phyloP scores from a whole-genome alignment of 2,888 invertebrate species.

The Synergus laeviventris region DNA sequence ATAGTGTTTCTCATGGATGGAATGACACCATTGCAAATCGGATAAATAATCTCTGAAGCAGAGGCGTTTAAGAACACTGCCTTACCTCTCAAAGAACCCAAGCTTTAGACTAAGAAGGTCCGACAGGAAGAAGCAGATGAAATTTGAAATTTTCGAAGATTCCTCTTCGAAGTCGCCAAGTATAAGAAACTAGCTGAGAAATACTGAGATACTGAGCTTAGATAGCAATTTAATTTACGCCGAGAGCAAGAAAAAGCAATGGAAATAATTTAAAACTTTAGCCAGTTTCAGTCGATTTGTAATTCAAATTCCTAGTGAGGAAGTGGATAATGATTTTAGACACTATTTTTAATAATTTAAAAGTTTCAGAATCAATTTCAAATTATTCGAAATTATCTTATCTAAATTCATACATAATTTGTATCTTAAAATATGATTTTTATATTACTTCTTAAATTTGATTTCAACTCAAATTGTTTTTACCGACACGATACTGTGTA shows the following conservation, averaged over 20 bases:
- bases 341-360: too few species aligned
- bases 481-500: neutral
- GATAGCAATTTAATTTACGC: neutral
- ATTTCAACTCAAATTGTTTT: neutral
- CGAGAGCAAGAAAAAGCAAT: neutral
- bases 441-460: neutral
- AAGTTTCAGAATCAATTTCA: neutral
- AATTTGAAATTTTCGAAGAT: constrained; percentile 9
- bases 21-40: constrained; percentile 31
- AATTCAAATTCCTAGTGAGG: neutral
- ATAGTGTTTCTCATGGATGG: neutral
- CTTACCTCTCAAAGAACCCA: constrained; percentile 36
- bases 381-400: neutral
- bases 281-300: neutral
- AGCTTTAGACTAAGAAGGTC: constrained; percentile 37
- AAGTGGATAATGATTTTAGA: neutral
- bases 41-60: constrained; percentile 18
- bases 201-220: neutral
- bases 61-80: constrained; percentile 34
- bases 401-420: neutral
- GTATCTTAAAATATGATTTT: neutral
- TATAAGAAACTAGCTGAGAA: constrained; percentile 11
- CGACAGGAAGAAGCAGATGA: constrained; percentile 35
- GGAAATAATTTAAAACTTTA: neutral
- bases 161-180: constrained; percentile 1